These are phyloP conservation scores for Drosophila pegasa DNA, from an alignment of 2,888 invertebrate genomes.

Conservation along the genomic window DNA sequence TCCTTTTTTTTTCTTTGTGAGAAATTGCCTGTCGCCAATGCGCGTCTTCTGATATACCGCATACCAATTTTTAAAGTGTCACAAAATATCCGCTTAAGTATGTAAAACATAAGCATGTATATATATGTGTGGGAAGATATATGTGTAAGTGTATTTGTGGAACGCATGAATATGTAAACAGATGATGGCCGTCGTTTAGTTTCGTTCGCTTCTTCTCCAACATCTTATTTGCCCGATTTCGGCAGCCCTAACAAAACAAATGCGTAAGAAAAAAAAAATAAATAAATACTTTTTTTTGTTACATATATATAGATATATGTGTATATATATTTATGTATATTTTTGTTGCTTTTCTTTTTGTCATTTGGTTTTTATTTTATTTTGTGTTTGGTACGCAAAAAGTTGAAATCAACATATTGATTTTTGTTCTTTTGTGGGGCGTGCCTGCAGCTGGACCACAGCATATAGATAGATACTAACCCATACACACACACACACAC, in stretches of 20 bases:
- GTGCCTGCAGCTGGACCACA: slow-evolving; percentile 54
- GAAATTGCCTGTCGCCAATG: slow-evolving; percentile 72
- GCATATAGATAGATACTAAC: slow-evolving; percentile 50
- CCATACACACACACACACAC: slow-evolving; percentile 22
- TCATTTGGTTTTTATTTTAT: slow-evolving; percentile 22
- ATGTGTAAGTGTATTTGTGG: slow-evolving; percentile 49
- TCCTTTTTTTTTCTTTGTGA: slow-evolving; percentile 22
- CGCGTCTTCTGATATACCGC: slow-evolving; percentile 61
- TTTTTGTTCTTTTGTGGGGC: slow-evolving; percentile 62
- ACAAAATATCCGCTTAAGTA: slow-evolving; percentile 71
- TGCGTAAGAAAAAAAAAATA: slow-evolving; percentile 30
- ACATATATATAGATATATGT: background rate
- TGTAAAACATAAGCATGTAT: slow-evolving; percentile 51
- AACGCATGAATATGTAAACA: slow-evolving; percentile 72
- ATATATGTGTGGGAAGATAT: slow-evolving; percentile 27
- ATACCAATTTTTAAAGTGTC: slow-evolving; percentile 76
- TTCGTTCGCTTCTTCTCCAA: slow-evolving; percentile 11
- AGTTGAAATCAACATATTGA: slow-evolving; percentile 77
- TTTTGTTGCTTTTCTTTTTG: slow-evolving; percentile 22
- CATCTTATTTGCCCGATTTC: slow-evolving; percentile 47
- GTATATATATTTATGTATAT: background rate
- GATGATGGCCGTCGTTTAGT: slow-evolving; percentile 64
- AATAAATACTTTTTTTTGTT: too few species aligned
- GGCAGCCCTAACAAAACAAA: slow-evolving; percentile 51
- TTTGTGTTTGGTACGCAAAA: slow-evolving; percentile 38